These are phyloP conservation scores for Hydrolagus affinis DNA, from an alignment of 2,113 vertebrate genomes.

Conservation along the genomic window DNA sequence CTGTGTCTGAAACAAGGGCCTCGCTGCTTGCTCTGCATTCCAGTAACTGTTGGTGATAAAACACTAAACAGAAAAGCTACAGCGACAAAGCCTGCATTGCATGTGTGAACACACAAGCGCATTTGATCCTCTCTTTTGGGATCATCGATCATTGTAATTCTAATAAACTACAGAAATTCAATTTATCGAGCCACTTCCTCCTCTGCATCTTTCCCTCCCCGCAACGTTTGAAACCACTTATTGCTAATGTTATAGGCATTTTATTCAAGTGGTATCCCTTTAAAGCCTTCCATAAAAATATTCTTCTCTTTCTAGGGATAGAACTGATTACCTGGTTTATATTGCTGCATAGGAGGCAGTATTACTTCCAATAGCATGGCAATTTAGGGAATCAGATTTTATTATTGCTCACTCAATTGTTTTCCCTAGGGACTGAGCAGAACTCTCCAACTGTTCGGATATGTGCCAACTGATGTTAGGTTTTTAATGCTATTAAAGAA, in stretches of 20 bases:
- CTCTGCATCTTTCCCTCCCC: not conserved
- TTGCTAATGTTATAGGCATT: not conserved
- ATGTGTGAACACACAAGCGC: not conserved
- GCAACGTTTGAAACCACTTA: not conserved
- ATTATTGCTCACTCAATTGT: too few relatives aligned
- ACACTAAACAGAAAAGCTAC: not conserved
- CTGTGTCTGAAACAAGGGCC: slow-evolving; percentile 5
- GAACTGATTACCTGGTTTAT: too few relatives aligned
- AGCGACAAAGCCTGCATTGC: not conserved
- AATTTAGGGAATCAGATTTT: too few relatives aligned
- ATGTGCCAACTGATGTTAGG: too few relatives aligned
- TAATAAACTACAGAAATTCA: not conserved
- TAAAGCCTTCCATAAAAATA: not conserved
- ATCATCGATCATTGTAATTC: not conserved
- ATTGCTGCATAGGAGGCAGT: too few relatives aligned
- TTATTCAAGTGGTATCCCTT: not conserved
- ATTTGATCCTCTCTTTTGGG: not conserved
- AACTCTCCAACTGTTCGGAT: too few relatives aligned
- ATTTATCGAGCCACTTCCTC: not conserved
- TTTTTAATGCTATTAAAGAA: too few relatives aligned
- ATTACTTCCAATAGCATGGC: too few relatives aligned
- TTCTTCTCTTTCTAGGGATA: too few relatives aligned
- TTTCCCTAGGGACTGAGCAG: too few relatives aligned
- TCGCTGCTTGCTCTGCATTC: not conserved
- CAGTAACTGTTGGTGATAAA: not conserved